Conservation (phyloP, 2,797 vertebrate genomes). For the Leontocebus nigricollis region DNA sequence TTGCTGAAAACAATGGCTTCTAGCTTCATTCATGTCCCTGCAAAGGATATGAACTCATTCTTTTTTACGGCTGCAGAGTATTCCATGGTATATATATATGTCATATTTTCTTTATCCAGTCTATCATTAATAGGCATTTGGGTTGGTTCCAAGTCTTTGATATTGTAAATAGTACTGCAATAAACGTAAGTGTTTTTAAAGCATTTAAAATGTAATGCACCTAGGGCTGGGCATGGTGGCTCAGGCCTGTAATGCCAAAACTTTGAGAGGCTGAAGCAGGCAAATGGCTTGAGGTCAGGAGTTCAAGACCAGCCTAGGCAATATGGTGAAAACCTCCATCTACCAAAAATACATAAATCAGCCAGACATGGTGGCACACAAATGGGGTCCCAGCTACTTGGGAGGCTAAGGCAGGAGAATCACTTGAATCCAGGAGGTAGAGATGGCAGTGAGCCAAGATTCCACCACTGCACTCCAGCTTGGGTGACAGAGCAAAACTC, state of each 20-base stretch:
- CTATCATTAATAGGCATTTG: too few species aligned
- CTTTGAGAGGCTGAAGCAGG: neutral
- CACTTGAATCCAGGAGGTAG: neutral
- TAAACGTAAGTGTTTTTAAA: neutral
- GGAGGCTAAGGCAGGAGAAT: neutral
- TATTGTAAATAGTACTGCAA: too few species aligned
- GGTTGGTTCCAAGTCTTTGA: too few species aligned
- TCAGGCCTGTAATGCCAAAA: neutral
- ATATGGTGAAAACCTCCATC: neutral
- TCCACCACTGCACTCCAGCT: neutral
- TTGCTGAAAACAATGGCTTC: too few species aligned
- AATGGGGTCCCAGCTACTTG: neutral
- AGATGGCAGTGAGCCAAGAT: neutral
- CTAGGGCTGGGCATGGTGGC: too few species aligned
- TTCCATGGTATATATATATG: too few species aligned
- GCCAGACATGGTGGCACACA: neutral
- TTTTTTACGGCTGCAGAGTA: too few species aligned
- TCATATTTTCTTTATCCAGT: too few species aligned
- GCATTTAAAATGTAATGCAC: neutral
- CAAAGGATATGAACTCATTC: too few species aligned
- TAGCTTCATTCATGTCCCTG: too few species aligned
- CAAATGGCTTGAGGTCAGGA: too few species aligned
- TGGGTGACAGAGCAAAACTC: neutral
- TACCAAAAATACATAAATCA: neutral
- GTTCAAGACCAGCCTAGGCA: neutral